Percentiles rank a stretch among this genome's conserved stretches.
phyloP scores from a whole-genome alignment of 2,797 vertebrate genomes.

The Argyrosomus regius region DNA sequence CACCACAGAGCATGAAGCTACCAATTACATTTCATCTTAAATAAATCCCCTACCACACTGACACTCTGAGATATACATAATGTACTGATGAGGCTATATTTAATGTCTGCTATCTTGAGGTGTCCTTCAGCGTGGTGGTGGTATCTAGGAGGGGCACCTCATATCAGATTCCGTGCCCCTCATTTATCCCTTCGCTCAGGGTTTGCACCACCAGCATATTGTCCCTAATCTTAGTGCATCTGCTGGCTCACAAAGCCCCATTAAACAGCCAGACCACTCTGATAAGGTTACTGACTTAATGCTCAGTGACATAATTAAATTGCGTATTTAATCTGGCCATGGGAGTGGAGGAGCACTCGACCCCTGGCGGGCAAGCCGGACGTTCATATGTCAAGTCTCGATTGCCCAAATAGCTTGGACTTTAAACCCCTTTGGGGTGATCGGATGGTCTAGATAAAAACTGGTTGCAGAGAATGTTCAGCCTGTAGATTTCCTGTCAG shows the following conservation, averaged over 20 bases:
- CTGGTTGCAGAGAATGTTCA: not conserved
- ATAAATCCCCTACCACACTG: not conserved
- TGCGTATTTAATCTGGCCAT: constrained; percentile 73
- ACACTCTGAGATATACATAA: not conserved
- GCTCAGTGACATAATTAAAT: constrained; percentile 77
- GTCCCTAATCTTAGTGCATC: constrained; percentile 70
- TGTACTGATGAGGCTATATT: constrained; percentile 34
- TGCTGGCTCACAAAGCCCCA: constrained; percentile 65
- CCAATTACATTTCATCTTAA: not conserved
- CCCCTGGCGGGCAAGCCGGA: constrained; percentile 35
- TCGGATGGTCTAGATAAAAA: not conserved
- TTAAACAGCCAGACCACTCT: constrained; percentile 66
- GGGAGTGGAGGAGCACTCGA: constrained; percentile 32
- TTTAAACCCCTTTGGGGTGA: constrained; percentile 30
- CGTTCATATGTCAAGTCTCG: constrained; percentile 18
- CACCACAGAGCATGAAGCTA: not conserved
- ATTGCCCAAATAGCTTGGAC: constrained; percentile 30
- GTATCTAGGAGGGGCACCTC: constrained; percentile 8
- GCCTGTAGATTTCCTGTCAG: not conserved
- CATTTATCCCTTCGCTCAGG: constrained; percentile 43
- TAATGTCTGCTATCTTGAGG: constrained; percentile 37
- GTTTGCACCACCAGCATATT: constrained; percentile 64
- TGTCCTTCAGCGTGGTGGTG: constrained; percentile 26
- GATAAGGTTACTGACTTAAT: constrained; percentile 74
- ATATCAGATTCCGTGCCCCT: constrained; percentile 51